Conservation (phyloP, 2,113 vertebrate genomes). For the Ameiurus melas region DNA sequence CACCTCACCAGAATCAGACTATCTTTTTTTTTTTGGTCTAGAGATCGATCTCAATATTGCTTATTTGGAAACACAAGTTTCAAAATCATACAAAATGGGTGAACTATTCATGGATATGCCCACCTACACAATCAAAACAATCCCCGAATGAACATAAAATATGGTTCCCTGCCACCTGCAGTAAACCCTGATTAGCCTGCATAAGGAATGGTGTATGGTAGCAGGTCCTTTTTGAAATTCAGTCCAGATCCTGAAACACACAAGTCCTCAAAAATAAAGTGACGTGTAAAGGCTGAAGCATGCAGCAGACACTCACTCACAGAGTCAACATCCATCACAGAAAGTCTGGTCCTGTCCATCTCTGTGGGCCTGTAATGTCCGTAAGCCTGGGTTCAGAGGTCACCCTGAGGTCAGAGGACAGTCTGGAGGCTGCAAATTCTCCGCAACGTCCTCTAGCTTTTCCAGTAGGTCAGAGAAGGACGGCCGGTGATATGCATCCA, state of each 20-base stretch:
- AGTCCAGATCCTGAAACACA: neutral
- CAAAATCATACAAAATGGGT: neutral
- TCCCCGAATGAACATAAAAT: neutral
- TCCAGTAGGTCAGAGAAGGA: constrained; percentile 73
- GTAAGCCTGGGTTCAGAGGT: neutral
- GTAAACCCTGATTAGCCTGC: neutral
- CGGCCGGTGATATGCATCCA: constrained; percentile 72
- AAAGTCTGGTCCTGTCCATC: neutral
- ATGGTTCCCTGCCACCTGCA: neutral
- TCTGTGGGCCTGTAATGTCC: neutral
- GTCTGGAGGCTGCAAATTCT: constrained; percentile 63
- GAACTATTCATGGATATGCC: neutral
- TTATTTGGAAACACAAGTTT: neutral
- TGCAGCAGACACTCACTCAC: neutral
- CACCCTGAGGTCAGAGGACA: constrained; percentile 51
- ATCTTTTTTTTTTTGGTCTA: neutral
- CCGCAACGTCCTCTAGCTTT: constrained; percentile 66
- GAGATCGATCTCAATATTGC: neutral
- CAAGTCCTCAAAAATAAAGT: neutral
- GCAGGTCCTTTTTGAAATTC: neutral
- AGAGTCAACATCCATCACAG: neutral
- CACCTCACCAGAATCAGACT: neutral
- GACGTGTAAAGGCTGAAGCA: neutral
- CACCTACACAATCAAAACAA: neutral
- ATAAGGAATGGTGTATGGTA: neutral